Evolutionary conservation across 1,140 invertebrate genomes (phyloP).

Genomic region (Amyelois transitella): DNA sequence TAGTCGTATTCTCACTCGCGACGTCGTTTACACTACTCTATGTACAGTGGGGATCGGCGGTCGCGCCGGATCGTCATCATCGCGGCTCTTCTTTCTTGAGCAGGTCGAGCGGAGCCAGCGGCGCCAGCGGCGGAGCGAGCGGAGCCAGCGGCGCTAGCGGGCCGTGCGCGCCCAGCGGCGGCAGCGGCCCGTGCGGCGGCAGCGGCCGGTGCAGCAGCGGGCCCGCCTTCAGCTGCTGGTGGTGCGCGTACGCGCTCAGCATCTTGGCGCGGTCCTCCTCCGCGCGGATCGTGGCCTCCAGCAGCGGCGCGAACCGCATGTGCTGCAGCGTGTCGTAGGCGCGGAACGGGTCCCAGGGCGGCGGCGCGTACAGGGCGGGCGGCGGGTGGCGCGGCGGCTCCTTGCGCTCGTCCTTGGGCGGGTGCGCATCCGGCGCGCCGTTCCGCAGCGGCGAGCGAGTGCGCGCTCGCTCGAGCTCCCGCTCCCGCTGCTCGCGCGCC

Average conservation of each 20-base stretch:
- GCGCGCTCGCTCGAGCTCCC: conserved; percentile 70
- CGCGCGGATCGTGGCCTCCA: conserved; percentile 81
- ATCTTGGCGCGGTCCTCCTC: conserved; percentile 86
- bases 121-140: conserved; percentile 42
- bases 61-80: conserved; percentile 63
- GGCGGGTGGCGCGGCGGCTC: conserved; percentile 74
- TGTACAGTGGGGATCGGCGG: conserved; percentile 43
- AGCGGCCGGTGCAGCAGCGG: conserved; percentile 61
- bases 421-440: conserved; percentile 74
- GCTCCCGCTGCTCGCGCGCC: conserved; percentile 56
- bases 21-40: conserved; percentile 47
- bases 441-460: conserved; percentile 83
- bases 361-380: conserved; percentile 75
- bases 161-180: conserved; percentile 31
- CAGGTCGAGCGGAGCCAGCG: conserved; percentile 58
- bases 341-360: conserved; percentile 79
- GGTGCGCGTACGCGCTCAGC: conserved; percentile 79
- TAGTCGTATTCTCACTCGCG: conserved; percentile 44
- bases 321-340: conserved; percentile 78
- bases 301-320: conserved; percentile 81
- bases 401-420: conserved; percentile 65
- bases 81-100: conserved; percentile 74
- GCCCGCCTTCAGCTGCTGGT: conserved; percentile 60
- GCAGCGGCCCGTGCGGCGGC: conserved; percentile 35
- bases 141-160: conserved; percentile 35